Evolutionary conservation across 2,113 vertebrate genomes (phyloP).

Genomic region (Nyctibius bracteatus): DNA sequence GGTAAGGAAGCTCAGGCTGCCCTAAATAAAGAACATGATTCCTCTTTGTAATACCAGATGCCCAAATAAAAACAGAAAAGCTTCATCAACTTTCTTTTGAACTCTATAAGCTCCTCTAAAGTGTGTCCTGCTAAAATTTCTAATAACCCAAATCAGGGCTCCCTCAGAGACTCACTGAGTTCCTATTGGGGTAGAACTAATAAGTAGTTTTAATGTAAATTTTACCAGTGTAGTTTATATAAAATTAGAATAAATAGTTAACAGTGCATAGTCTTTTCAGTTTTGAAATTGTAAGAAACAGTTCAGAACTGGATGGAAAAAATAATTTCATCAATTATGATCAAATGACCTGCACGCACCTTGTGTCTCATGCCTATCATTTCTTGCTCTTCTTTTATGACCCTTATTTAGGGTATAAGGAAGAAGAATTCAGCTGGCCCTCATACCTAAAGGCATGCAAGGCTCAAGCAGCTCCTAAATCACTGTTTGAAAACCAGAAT

Average conservation of each 20-base stretch:
- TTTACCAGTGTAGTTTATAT: background rate
- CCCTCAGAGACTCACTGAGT: background rate
- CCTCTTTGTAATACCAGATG: background rate
- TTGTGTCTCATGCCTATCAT: background rate
- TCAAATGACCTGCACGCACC: background rate
- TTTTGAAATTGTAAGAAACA: background rate
- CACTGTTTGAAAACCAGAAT: constrained; percentile 87
- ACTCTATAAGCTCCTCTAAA: background rate
- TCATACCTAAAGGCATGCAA: constrained; percentile 83
- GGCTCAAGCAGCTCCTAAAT: constrained; percentile 84
- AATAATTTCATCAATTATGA: background rate
- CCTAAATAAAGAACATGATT: background rate
- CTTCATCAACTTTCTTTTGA: background rate
- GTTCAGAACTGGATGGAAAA: background rate
- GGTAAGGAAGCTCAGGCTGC: background rate
- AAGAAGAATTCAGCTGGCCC: constrained; percentile 85
- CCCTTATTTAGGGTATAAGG: constrained; percentile 75
- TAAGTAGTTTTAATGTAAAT: background rate
- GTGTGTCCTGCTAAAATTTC: background rate
- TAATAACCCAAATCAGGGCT: background rate
- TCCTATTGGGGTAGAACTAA: background rate
- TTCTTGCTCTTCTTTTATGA: background rate
- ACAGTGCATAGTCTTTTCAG: background rate
- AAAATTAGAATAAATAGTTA: background rate
- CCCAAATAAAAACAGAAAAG: background rate